A percentile compares a stretch with the other conserved stretches of the same genome.
phyloP scores from a whole-genome alignment of 92 coral and sea anemone genomes.

The Bergia sp. region DNA sequence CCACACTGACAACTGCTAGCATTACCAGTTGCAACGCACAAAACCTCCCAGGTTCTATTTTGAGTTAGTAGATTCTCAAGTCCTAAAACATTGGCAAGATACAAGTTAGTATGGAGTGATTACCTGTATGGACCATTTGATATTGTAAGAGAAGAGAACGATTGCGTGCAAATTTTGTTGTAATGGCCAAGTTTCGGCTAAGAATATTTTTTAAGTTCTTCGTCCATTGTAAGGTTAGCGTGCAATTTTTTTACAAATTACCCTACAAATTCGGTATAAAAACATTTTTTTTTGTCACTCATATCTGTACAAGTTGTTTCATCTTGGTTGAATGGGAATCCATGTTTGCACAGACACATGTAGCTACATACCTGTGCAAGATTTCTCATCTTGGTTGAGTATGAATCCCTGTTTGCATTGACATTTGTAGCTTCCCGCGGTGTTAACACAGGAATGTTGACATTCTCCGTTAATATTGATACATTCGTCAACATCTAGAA shows the following conservation, averaged over 20 bases:
- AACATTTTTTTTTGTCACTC: too few relatives aligned
- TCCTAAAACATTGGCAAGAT: neutral
- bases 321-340: too few relatives aligned
- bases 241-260: too few relatives aligned
- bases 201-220: too few relatives aligned
- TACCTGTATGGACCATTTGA: too few relatives aligned
- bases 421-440: constrained; percentile 46
- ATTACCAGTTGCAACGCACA: neutral
- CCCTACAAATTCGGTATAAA: too few relatives aligned
- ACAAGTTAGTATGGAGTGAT: neutral
- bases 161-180: too few relatives aligned
- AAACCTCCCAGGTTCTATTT: constrained; percentile 6
- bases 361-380: constrained; percentile 42
- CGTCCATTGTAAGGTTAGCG: too few relatives aligned
- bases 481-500: constrained; percentile 52
- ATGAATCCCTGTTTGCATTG: constrained; percentile 43
- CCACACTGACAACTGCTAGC: constrained; percentile 4
- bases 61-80: constrained; percentile 1
- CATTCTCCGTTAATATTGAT: constrained; percentile 33
- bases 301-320: too few relatives aligned
- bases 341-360: too few relatives aligned
- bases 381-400: constrained; percentile 40
- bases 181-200: too few relatives aligned
- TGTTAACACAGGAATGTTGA: constrained; percentile 47
- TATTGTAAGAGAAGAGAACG: too few relatives aligned